Conservation (phyloP, 2,113 vertebrate genomes). For the Leptosomus discolor region DNA sequence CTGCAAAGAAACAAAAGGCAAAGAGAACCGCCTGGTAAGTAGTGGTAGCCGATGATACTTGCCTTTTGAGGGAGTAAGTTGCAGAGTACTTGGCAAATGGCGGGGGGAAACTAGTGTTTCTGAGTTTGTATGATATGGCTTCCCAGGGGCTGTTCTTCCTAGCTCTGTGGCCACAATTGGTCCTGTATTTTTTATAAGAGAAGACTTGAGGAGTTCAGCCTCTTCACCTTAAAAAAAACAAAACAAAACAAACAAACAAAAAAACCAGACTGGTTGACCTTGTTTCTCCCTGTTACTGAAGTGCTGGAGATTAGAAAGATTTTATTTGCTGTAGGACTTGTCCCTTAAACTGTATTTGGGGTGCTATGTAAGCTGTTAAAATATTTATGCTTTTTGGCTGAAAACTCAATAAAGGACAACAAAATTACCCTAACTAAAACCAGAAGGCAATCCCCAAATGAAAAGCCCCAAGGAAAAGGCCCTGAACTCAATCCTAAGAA, state of each 20-base stretch:
- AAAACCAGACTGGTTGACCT: background rate
- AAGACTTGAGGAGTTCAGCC: background rate
- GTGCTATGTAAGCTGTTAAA: background rate
- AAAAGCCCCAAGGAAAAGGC: background rate
- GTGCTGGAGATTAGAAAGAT: background rate
- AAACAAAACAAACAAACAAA: accelerated
- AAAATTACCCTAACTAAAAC: background rate
- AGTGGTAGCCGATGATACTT: background rate
- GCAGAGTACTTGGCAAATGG: background rate
- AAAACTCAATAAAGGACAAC: background rate
- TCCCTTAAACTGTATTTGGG: background rate
- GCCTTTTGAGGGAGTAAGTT: background rate
- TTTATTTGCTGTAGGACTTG: background rate
- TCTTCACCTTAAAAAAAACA: background rate
- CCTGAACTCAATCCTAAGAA: background rate
- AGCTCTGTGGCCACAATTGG: background rate
- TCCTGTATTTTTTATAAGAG: background rate
- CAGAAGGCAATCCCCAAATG: background rate
- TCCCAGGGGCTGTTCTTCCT: background rate
- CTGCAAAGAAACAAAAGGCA: constrained; percentile 90
- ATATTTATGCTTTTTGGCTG: background rate
- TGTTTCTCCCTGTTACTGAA: background rate
- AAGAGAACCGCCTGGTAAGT: constrained; percentile 95
- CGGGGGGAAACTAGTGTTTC: background rate
- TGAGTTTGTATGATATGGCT: background rate